These are phyloP conservation scores for Sternarchorhynchus goeldii DNA, from an alignment of 2,797 vertebrate genomes.

Conservation along the genomic window DNA sequence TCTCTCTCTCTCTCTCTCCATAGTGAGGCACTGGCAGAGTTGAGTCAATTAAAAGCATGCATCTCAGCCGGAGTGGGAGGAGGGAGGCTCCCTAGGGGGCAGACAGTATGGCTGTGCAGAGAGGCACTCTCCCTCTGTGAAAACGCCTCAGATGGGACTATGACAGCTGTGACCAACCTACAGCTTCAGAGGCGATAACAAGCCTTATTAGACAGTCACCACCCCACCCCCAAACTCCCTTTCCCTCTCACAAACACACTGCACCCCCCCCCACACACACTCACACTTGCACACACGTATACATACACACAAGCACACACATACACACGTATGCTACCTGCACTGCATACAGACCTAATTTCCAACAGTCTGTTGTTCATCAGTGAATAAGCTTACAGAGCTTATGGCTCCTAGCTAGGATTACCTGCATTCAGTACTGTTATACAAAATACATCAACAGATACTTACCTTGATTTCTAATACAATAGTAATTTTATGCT, in stretches of 20 bases:
- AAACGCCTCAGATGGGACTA: constrained; percentile 71
- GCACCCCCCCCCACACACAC: constrained; percentile 32
- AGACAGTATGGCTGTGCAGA: constrained; percentile 73
- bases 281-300: constrained; percentile 21
- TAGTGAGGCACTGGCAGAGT: constrained; percentile 67
- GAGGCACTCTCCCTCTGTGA: constrained; percentile 69
- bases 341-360: constrained; percentile 29
- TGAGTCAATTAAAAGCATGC: constrained; percentile 77
- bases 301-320: constrained; percentile 4
- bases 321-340: constrained; percentile 40
- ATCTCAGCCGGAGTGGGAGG: constrained; percentile 70
- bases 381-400: background rate
- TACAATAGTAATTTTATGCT: background rate
- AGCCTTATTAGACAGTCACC: constrained; percentile 67
- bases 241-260: constrained; percentile 18
- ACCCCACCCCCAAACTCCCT: constrained; percentile 49
- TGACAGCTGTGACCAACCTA: constrained; percentile 81
- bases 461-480: background rate
- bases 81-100: constrained; percentile 72
- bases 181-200: constrained; percentile 74
- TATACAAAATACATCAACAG: background rate
- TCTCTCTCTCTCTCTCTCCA: constrained; percentile 59
- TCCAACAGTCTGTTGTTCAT: constrained; percentile 5
- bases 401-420: constrained; percentile 3
- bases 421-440: background rate